A percentile compares a stretch with the other conserved stretches of the same genome.
Evolutionary conservation across 2,113 vertebrate genomes (phyloP).

Genomic region (Leptobrachium ailaonicum): DNA sequence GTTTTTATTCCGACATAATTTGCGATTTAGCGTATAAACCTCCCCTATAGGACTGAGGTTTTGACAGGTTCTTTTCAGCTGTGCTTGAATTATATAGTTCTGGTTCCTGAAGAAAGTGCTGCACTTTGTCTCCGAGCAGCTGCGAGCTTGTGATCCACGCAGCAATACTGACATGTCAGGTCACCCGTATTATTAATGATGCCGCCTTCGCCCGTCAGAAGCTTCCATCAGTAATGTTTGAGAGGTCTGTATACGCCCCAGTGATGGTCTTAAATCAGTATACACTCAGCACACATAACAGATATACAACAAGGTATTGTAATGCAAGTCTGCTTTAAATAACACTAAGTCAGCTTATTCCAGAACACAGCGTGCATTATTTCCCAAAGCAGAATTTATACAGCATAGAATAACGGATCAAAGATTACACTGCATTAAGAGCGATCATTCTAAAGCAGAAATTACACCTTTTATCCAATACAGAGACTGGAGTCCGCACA

Average conservation of each 20-base stretch:
- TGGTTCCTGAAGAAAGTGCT: constrained; percentile 14
- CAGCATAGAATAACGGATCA: neutral
- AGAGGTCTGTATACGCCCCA: constrained; percentile 14
- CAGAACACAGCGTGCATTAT: neutral
- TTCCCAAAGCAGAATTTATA: neutral
- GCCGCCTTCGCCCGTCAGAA: constrained; percentile 4
- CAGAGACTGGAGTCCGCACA: neutral
- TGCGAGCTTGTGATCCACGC: constrained; percentile 7
- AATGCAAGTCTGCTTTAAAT: constrained; percentile 7
- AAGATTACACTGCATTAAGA: neutral
- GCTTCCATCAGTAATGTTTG: constrained; percentile 24
- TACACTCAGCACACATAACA: constrained; percentile 7
- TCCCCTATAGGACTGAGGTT: neutral
- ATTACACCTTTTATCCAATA: neutral
- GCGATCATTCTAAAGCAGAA: neutral
- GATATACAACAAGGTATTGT: constrained; percentile 2
- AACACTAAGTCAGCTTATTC: constrained; percentile 1
- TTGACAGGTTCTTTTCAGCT: neutral
- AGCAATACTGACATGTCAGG: constrained; percentile 28
- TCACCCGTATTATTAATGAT: constrained; percentile 27
- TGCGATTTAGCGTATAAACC: neutral
- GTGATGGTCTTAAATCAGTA: constrained; percentile 2
- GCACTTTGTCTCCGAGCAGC: constrained; percentile 3
- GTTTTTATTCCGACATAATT: neutral
- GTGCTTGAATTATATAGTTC: constrained; percentile 17